Percentiles rank a stretch among this genome's conserved stretches.
phyloP scores from a whole-genome alignment of 2,888 invertebrate species.

The Dynastes hyllus region DNA sequence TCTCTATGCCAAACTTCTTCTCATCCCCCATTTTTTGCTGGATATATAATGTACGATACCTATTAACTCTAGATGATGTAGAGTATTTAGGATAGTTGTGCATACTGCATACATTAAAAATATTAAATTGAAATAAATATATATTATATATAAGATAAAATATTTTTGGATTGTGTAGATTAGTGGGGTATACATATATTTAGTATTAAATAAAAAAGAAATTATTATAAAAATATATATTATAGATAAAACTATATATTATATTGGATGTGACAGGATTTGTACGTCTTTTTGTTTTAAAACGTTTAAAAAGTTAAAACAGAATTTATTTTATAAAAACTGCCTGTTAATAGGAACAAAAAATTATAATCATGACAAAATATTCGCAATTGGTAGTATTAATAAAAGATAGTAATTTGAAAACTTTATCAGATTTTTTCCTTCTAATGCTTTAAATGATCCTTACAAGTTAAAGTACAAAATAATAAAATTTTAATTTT shows the following conservation, averaged over 20 bases:
- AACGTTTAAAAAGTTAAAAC: background rate
- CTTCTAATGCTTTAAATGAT: no score
- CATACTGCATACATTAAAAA: conserved; percentile 56
- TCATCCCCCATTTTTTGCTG: conserved; percentile 35
- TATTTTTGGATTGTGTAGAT: conserved; percentile 71
- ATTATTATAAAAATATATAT: conserved; percentile 48
- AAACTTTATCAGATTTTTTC: no score
- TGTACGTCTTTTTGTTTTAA: background rate
- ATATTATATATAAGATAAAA: conserved; percentile 61
- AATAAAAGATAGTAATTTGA: no score
- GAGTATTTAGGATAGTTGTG: conserved; percentile 67
- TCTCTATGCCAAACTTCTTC: conserved; percentile 48
- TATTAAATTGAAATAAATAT: conserved; percentile 48
- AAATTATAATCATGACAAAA: no score
- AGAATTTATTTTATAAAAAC: conserved; percentile 2
- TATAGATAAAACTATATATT: conserved; percentile 34
- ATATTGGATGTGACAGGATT: conserved; percentile 51
- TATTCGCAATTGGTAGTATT: no score
- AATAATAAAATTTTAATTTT: no score
- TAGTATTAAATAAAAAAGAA: conserved; percentile 60
- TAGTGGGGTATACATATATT: conserved; percentile 62
- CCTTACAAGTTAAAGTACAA: no score
- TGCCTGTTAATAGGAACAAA: no score
- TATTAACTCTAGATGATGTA: conserved; percentile 65
- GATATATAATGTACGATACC: conserved; percentile 63